Conservation (phyloP, 2,113 vertebrate genomes). For the Sylvia atricapilla region DNA sequence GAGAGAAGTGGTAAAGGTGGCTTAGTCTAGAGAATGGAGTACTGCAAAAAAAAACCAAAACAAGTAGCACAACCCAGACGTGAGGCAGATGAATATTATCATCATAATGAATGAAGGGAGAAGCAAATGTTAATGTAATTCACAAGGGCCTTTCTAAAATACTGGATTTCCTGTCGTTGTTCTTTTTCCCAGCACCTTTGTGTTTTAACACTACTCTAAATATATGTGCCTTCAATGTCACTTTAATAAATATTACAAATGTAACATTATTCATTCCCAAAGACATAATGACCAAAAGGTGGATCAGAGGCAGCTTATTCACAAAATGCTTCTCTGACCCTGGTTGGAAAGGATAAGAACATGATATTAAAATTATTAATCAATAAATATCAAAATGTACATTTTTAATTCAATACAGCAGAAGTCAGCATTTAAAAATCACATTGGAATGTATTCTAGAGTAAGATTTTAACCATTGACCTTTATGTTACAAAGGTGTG, state of each 20-base stretch:
- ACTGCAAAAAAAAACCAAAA: neutral
- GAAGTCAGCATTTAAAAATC: neutral
- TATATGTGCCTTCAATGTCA: neutral
- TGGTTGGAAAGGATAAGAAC: neutral
- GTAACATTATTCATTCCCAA: neutral
- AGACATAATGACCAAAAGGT: neutral
- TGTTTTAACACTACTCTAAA: neutral
- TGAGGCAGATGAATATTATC: neutral
- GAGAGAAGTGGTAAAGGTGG: neutral
- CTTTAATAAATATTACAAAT: neutral
- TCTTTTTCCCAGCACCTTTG: neutral
- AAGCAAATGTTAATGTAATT: neutral
- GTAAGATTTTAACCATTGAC: neutral
- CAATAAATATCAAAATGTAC: neutral
- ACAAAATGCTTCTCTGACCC: neutral
- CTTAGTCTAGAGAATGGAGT: neutral
- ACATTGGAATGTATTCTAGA: neutral
- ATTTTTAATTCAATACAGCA: neutral
- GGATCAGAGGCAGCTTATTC: neutral
- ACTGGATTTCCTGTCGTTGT: fast-evolving
- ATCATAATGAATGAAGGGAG: neutral
- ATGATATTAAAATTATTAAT: neutral
- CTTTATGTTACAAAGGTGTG: fast-evolving
- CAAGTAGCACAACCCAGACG: neutral
- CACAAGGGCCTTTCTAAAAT: neutral